Evolutionary conservation across 2,888 invertebrate species (phyloP).

Genomic region (Megamerina dolium): DNA sequence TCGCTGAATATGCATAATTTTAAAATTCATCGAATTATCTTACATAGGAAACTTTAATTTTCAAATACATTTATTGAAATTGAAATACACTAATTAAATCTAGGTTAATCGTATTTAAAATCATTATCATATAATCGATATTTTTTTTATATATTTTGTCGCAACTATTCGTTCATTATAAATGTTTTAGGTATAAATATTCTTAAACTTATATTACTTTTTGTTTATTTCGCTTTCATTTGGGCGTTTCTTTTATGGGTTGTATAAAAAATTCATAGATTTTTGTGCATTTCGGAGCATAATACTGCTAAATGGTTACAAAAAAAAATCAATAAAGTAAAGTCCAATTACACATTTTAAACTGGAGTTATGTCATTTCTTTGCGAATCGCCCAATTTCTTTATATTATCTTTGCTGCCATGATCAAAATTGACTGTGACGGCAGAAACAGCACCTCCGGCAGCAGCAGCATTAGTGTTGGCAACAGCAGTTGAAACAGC

Average conservation of each 20-base stretch:
- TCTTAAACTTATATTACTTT: not conserved
- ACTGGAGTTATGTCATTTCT: slow-evolving; percentile 34
- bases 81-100: not conserved
- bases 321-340: not conserved
- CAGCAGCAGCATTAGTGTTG: slow-evolving; percentile 19
- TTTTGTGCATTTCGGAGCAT: too few species aligned
- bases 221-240: not conserved
- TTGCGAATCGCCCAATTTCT: slow-evolving; percentile 9
- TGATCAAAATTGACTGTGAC: slow-evolving; percentile 6
- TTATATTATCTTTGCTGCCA: slow-evolving; percentile 2
- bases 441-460: slow-evolving; percentile 11
- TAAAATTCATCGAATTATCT: too few species aligned
- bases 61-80: not conserved
- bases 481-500: slow-evolving; percentile 13
- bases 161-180: not conserved
- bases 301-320: too few species aligned
- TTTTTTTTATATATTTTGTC: not conserved
- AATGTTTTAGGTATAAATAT: not conserved
- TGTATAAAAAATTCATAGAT: too few species aligned
- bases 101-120: not conserved
- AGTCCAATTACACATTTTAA: slow-evolving; percentile 21
- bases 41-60: too few species aligned
- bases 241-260: not conserved
- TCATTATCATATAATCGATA: not conserved
- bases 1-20: too few species aligned